Percentiles rank a stretch among this genome's conserved stretches.
phyloP scores from a whole-genome alignment of 2,888 invertebrate species.

The Hemithea aestivaria region DNA sequence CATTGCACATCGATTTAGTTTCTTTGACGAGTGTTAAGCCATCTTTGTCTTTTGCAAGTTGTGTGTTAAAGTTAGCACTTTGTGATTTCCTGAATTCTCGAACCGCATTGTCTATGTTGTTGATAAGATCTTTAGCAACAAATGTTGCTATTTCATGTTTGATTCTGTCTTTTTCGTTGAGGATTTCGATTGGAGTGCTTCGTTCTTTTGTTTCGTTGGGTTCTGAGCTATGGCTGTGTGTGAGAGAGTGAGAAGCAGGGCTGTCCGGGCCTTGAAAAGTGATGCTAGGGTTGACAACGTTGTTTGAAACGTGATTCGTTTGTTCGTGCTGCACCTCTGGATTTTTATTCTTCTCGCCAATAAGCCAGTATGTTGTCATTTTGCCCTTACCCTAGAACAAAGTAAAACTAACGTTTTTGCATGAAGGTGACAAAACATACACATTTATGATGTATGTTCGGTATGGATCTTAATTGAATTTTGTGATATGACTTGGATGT shows the following conservation, averaged over 20 bases:
- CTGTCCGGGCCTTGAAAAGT: conserved; percentile 74
- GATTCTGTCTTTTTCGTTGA: conserved; percentile 62
- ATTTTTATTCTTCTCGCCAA: conserved; percentile 81
- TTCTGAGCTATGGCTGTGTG: conserved; percentile 63
- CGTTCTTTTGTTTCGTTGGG: conserved; percentile 48
- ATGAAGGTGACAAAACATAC: no score
- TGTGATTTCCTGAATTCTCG: conserved; percentile 66
- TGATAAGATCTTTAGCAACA: conserved; percentile 68
- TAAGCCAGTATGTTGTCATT: conserved; percentile 93
- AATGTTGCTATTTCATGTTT: conserved; percentile 72
- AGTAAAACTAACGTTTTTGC: no score
- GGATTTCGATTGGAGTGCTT: conserved; percentile 48
- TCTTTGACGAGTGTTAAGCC: conserved; percentile 22
- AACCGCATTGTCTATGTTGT: conserved; percentile 66
- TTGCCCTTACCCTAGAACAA: conserved; percentile 87
- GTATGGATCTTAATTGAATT: no score
- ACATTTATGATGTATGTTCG: conserved; percentile 3
- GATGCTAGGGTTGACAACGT: conserved; percentile 58
- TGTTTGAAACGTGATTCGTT: conserved; percentile 37
- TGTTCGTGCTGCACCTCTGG: conserved; percentile 36
- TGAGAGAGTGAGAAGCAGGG: conserved; percentile 64
- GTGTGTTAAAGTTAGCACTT: conserved; percentile 50
- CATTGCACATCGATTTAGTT: conserved; percentile 46
- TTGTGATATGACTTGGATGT: no score
- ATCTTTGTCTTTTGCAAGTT: conserved; percentile 5